phyloP scores from a whole-genome alignment of 2,888 invertebrate genomes.

The Ischnus inquisitorius region DNA sequence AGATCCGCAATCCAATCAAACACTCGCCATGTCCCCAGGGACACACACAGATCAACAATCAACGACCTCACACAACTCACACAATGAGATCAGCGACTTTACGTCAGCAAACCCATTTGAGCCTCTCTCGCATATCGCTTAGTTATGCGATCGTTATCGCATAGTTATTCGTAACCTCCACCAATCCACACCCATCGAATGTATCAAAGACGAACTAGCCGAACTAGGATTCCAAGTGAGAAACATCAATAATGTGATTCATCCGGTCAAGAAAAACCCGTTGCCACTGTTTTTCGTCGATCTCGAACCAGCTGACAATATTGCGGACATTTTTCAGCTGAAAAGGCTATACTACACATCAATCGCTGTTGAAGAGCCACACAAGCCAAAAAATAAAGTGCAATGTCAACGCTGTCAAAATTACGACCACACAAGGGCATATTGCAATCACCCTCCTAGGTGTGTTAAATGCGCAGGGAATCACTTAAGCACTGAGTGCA shows the following conservation, averaged over 20 bases:
- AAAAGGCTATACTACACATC: slow-evolving; percentile 48
- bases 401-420: slow-evolving; percentile 52
- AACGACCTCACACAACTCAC: no score
- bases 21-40: no score
- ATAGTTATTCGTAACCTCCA: slow-evolving; percentile 64
- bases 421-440: slow-evolving; percentile 13
- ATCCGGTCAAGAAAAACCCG: slow-evolving; percentile 60
- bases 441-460: slow-evolving; percentile 11
- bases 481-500: background rate
- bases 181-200: slow-evolving; percentile 39
- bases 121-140: background rate
- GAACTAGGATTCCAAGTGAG: slow-evolving; percentile 52
- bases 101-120: background rate
- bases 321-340: slow-evolving; percentile 64
- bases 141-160: slow-evolving; percentile 27
- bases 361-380: slow-evolving; percentile 57
- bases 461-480: slow-evolving; percentile 54
- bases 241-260: slow-evolving; percentile 50
- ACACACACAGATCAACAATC: no score
- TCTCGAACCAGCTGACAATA: slow-evolving; percentile 62
- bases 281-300: slow-evolving; percentile 67
- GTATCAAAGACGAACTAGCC: slow-evolving; percentile 56
- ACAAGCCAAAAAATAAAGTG: slow-evolving; percentile 22
- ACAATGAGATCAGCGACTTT: background rate
- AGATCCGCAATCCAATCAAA: no score